Evolutionary conservation across 2,888 invertebrate species (phyloP).

Genomic region (Gisinianus flammeolus): DNA sequence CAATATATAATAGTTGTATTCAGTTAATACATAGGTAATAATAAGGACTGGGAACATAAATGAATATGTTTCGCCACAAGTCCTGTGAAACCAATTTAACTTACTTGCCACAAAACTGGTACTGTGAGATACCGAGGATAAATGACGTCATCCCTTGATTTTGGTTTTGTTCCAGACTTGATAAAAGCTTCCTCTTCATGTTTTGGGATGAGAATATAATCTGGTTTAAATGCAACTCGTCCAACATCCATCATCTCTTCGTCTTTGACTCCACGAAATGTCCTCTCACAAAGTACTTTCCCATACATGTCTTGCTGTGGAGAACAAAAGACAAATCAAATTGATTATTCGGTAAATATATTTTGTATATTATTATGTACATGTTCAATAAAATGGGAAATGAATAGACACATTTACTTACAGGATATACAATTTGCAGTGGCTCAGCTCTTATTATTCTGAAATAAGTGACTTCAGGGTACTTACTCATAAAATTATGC

Average conservation of each 20-base stretch:
- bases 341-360: neutral
- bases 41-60: neutral
- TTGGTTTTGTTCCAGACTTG: constrained; percentile 35
- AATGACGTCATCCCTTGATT: neutral
- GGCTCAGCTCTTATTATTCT: constrained; percentile 36
- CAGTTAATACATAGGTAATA: neutral
- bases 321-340: constrained; percentile 12
- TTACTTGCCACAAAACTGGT: constrained; percentile 43
- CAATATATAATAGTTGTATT: no score
- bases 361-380: neutral
- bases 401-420: neutral
- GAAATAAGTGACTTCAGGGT: constrained; percentile 41
- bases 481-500: neutral
- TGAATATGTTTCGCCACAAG: neutral
- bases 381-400: neutral
- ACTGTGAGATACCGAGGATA: constrained; percentile 26
- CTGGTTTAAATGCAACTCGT: constrained; percentile 39
- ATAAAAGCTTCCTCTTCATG: constrained; percentile 46
- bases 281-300: constrained; percentile 24
- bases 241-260: constrained; percentile 47
- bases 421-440: constrained; percentile 34
- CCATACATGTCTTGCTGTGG: constrained; percentile 33
- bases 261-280: constrained; percentile 28
- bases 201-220: constrained; percentile 51
- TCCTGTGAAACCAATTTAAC: neutral